Percentiles rank a stretch among this genome's conserved stretches.
Conservation (phyloP, 1,140 invertebrate species). For the Zelostemma sp. region DNA sequence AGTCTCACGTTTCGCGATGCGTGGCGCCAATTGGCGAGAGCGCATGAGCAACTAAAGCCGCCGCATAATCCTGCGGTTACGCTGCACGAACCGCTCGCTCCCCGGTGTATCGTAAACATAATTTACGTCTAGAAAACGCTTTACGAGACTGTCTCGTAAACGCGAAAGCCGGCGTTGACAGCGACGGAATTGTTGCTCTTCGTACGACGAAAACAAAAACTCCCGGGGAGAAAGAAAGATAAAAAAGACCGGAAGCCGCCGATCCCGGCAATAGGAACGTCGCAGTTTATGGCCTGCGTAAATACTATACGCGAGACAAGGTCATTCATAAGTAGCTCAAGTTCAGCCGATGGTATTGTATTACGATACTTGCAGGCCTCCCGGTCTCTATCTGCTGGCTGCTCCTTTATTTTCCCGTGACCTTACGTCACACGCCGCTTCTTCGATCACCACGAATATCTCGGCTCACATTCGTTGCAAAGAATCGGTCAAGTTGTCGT, state of each 20-base stretch:
- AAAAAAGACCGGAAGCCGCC: conserved; percentile 18
- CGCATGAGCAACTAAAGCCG: neutral
- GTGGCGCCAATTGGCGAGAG: neutral
- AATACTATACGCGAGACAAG: conserved; percentile 56
- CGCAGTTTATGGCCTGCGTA: conserved; percentile 38
- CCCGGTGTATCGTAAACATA: neutral
- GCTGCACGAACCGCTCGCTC: neutral
- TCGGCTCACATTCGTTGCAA: no score
- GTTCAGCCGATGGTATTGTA: conserved; percentile 64
- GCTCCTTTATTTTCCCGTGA: conserved; percentile 30
- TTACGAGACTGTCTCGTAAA: neutral
- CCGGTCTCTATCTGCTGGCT: conserved; percentile 32
- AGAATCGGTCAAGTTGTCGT: no score
- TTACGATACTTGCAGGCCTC: conserved; percentile 54
- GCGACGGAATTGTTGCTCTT: neutral
- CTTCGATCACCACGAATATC: no score
- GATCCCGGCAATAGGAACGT: conserved; percentile 25
- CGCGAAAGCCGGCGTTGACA: neutral
- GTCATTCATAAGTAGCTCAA: conserved; percentile 65
- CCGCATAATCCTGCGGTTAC: neutral
- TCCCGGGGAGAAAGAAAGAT: conserved; percentile 16
- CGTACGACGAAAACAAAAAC: conserved; percentile 7
- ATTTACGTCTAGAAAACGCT: neutral
- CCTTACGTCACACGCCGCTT: conserved; percentile 28
- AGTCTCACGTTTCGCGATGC: neutral